Evolutionary conservation across 2,113 vertebrate species (phyloP).

Genomic region (Ornithorhynchus anatinus): DNA sequence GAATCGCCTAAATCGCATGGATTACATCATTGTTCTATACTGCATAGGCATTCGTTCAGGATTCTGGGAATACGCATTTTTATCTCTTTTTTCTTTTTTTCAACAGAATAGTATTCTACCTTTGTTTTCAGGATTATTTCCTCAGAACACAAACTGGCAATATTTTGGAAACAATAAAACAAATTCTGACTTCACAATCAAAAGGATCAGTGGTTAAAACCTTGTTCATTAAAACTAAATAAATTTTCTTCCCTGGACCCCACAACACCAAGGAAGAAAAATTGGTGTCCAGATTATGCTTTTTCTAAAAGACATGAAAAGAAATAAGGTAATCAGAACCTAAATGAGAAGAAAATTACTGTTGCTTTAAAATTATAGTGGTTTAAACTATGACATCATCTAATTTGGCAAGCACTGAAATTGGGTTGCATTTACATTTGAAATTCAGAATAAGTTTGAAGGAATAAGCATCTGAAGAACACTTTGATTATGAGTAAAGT

Average conservation of each 20-base stretch:
- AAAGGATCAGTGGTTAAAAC: too few species aligned
- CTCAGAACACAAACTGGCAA: background rate
- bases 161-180: slow-evolving; percentile 6
- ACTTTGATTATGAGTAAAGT: too few species aligned
- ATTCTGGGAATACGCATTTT: background rate
- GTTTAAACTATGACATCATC: background rate
- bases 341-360: background rate
- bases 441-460: too few species aligned
- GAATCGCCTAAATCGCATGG: accelerated
- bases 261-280: background rate
- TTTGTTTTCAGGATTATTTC: too few species aligned
- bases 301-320: background rate
- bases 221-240: background rate
- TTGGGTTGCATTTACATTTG: background rate
- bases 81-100: too few species aligned
- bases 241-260: background rate
- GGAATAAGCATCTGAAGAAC: too few species aligned
- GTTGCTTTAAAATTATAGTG: background rate
- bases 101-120: too few species aligned
- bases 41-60: background rate
- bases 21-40: accelerated
- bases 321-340: background rate
- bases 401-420: too few species aligned
- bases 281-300: background rate
- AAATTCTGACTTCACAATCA: background rate